Percentiles rank a stretch among this genome's conserved stretches.
Conservation (phyloP, 2,797 vertebrate genomes). For the Anguilla obscura region DNA sequence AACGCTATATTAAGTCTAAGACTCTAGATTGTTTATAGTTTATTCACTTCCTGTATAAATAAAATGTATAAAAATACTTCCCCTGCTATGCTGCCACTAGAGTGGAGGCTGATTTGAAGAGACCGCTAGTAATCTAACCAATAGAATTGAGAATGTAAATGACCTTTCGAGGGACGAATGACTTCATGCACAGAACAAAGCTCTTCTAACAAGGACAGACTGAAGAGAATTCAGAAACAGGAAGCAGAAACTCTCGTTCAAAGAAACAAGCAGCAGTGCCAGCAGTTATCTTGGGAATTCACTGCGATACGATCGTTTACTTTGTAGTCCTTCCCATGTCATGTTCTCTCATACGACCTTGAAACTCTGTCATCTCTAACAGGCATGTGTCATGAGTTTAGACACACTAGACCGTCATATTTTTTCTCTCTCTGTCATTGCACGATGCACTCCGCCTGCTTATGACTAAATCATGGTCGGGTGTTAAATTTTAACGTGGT, state of each 20-base stretch:
- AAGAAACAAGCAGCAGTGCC: background rate
- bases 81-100: background rate
- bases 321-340: background rate
- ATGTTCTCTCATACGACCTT: background rate
- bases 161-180: background rate
- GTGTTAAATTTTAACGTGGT: background rate
- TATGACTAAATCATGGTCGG: background rate
- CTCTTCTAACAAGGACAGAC: background rate
- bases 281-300: background rate
- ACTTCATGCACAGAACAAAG: background rate
- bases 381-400: background rate
- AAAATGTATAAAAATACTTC: background rate
- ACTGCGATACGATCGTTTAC: background rate
- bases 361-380: background rate
- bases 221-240: background rate
- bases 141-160: background rate
- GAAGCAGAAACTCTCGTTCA: background rate
- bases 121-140: background rate
- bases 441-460: background rate
- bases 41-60: background rate
- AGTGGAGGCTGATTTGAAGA: background rate
- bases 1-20: background rate
- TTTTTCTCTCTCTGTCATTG: background rate
- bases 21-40: background rate
- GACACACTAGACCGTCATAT: background rate